These are phyloP conservation scores for Onychostoma macrolepis DNA, from an alignment of 2,113 vertebrate genomes.

Conservation along the genomic window DNA sequence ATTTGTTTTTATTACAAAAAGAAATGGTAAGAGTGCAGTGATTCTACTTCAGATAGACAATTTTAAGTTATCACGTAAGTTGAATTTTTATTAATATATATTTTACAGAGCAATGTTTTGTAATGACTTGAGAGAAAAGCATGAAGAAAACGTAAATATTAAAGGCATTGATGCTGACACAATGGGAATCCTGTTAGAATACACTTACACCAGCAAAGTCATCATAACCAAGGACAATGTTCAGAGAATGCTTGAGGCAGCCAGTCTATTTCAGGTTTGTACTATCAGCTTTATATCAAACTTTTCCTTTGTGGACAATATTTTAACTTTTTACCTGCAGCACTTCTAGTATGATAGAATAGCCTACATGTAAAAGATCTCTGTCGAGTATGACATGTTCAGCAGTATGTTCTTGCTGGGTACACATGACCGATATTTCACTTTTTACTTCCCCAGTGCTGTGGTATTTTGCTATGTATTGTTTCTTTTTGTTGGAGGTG, in stretches of 20 bases:
- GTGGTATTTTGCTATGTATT: neutral
- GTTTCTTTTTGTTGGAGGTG: neutral
- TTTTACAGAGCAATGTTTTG: slow-evolving; percentile 93
- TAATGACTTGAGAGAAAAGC: slow-evolving; percentile 91
- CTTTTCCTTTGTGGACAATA: neutral
- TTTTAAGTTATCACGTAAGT: neutral
- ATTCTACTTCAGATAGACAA: neutral
- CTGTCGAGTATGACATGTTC: neutral
- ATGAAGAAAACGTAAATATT: slow-evolving; percentile 88
- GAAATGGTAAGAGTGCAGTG: neutral
- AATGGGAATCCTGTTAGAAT: slow-evolving; percentile 90
- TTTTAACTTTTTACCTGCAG: neutral
- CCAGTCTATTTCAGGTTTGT: slow-evolving; percentile 94
- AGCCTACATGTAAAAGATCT: neutral
- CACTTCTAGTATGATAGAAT: neutral
- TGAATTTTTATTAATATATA: neutral
- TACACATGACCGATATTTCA: neutral
- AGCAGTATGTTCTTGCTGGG: neutral
- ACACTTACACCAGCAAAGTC: slow-evolving; percentile 93
- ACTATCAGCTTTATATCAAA: neutral
- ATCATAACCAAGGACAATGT: slow-evolving; percentile 91
- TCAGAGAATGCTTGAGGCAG: slow-evolving; percentile 90
- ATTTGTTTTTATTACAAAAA: neutral
- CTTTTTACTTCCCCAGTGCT: neutral
- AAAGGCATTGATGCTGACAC: slow-evolving; percentile 89